Conservation (phyloP, 1,140 invertebrate species). For the Drosophila baimaii region DNA sequence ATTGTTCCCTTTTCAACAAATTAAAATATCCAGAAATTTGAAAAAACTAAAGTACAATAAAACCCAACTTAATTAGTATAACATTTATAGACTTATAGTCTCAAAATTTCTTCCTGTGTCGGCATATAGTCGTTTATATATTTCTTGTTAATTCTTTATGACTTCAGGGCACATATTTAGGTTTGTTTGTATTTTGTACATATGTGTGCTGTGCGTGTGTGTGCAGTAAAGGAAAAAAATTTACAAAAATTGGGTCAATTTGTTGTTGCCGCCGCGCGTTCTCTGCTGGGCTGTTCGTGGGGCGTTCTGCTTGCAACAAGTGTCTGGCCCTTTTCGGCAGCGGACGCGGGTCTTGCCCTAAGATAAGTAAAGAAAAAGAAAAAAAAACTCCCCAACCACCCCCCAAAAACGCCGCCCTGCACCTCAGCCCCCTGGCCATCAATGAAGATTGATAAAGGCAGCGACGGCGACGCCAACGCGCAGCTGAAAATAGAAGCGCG, state of each 20-base stretch:
- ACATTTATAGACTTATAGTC: background rate
- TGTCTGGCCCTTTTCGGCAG: conserved; percentile 61
- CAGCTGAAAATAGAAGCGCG: conserved; percentile 76
- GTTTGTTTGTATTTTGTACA: conserved; percentile 60
- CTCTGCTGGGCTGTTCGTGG: conserved; percentile 34
- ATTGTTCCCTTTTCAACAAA: background rate
- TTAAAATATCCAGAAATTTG: background rate
- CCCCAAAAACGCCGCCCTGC: conserved; percentile 10
- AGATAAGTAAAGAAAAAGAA: conserved; percentile 63
- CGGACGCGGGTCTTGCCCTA: conserved; percentile 78
- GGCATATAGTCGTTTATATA: conserved; percentile 8
- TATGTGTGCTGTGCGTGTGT: conserved; percentile 21
- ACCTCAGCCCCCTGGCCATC: background rate
- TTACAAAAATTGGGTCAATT: conserved; percentile 76
- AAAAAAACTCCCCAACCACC: conserved; percentile 20
- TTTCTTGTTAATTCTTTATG: conserved; percentile 61
- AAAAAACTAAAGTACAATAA: background rate
- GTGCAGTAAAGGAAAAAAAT: conserved; percentile 57
- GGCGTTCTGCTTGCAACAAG: conserved; percentile 75
- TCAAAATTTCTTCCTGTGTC: conserved; percentile 8
- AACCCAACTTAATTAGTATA: background rate
- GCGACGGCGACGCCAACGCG: conserved; percentile 69
- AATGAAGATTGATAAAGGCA: conserved; percentile 69
- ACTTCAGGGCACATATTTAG: conserved; percentile 68
- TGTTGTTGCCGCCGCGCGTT: conserved; percentile 65